phyloP scores from a whole-genome alignment of 1,140 invertebrate species.

The Daktulosphaira vitifoliae region DNA sequence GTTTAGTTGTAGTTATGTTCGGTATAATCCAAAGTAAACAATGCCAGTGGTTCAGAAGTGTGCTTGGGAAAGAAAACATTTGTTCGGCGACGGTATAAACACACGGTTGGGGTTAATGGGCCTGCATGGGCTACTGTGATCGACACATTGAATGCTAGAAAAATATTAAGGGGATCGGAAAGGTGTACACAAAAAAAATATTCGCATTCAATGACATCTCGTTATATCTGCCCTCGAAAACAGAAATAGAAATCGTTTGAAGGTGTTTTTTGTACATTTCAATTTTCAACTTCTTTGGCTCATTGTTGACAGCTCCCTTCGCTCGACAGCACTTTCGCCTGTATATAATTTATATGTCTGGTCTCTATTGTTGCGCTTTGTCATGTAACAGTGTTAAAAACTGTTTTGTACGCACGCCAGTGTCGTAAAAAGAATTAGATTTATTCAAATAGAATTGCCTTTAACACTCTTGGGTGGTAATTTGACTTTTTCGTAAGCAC shows the following conservation, averaged over 20 bases:
- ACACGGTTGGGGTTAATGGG: slow-evolving; percentile 6
- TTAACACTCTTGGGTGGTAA: no score
- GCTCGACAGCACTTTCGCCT: slow-evolving; percentile 13
- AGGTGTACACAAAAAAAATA: not conserved
- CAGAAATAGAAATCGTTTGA: slow-evolving; percentile 27
- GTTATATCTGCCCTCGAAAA: slow-evolving; percentile 14
- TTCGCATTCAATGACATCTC: slow-evolving; percentile 31
- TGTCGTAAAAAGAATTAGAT: no score
- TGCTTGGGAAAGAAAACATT: slow-evolving; percentile 33
- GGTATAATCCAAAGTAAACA: slow-evolving; percentile 31
- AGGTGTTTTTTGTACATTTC: slow-evolving; percentile 4
- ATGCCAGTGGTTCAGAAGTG: slow-evolving; percentile 13
- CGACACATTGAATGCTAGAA: not conserved
- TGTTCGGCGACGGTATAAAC: slow-evolving; percentile 18
- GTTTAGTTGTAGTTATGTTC: not conserved
- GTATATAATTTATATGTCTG: slow-evolving; percentile 25
- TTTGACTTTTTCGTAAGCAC: no score
- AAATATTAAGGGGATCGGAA: not conserved
- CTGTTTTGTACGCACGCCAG: no score
- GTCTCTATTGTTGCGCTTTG: slow-evolving; percentile 1
- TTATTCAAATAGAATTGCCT: no score
- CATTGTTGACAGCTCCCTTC: slow-evolving; percentile 7
- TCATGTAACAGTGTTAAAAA: no score
- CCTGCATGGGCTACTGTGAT: not conserved
- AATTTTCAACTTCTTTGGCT: slow-evolving; percentile 6